phyloP scores from a whole-genome alignment of 2,113 vertebrate genomes.

The Columbina picui region DNA sequence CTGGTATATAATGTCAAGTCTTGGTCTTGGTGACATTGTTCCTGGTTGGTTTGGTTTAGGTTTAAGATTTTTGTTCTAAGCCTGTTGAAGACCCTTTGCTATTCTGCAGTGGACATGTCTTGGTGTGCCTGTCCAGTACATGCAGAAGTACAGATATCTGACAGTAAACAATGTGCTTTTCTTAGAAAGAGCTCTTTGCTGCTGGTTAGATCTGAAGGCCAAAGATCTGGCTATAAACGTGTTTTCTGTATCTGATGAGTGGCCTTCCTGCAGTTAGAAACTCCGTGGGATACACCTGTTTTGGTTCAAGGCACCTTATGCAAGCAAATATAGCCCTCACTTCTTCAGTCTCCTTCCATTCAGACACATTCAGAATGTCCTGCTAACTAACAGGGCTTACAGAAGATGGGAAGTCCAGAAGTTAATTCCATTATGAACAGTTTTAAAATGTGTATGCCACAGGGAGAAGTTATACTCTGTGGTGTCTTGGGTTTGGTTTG shows the following conservation, averaged over 20 bases:
- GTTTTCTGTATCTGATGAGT: neutral
- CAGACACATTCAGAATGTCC: neutral
- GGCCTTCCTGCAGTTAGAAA: neutral
- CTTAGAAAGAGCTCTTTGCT: neutral
- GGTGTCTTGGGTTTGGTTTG: neutral
- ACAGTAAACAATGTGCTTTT: neutral
- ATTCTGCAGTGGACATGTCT: neutral
- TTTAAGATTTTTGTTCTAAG: neutral
- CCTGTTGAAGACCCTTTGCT: neutral
- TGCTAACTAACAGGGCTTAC: neutral
- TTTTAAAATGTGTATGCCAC: neutral
- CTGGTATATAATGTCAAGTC: neutral
- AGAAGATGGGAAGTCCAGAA: neutral
- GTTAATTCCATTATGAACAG: neutral
- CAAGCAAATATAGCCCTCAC: neutral
- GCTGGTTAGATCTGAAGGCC: neutral
- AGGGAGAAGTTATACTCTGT: neutral
- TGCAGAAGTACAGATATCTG: neutral
- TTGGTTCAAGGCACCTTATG: neutral
- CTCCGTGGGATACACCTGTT: neutral
- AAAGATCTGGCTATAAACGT: neutral
- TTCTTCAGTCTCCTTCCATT: neutral
- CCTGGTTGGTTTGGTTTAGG: neutral
- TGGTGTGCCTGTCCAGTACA: neutral
- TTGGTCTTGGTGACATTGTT: neutral